Percentiles rank a stretch among this genome's conserved stretches.
Conservation (phyloP, 2,797 vertebrate genomes). For the Onychomys arenicola region DNA sequence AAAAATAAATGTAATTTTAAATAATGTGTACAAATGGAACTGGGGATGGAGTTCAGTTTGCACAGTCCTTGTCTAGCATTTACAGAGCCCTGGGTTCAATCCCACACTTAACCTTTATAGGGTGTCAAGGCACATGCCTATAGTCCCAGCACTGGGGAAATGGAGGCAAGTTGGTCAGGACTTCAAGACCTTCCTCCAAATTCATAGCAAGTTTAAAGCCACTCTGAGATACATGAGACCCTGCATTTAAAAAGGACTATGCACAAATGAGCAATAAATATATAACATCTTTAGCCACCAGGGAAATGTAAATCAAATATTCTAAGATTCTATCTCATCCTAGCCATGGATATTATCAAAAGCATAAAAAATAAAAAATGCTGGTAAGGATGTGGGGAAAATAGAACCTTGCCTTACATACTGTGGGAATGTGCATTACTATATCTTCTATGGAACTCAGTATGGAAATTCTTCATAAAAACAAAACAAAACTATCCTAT, state of each 20-base stretch:
- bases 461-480: background rate
- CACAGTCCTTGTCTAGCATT: background rate
- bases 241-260: background rate
- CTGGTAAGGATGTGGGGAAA: background rate
- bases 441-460: background rate
- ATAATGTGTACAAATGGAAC: background rate
- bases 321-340: background rate
- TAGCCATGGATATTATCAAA: background rate
- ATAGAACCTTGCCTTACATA: background rate
- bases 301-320: background rate
- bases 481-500: background rate
- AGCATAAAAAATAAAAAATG: background rate
- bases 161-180: background rate
- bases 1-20: background rate
- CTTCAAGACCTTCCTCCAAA: background rate
- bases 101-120: background rate
- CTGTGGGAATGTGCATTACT: background rate
- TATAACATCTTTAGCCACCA: background rate
- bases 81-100: background rate
- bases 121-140: background rate
- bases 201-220: background rate
- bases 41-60: background rate
- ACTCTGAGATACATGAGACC: background rate
- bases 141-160: background rate
- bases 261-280: background rate